phyloP scores from a whole-genome alignment of 2,888 invertebrate species.

The Cheiracanthium punctorium region DNA sequence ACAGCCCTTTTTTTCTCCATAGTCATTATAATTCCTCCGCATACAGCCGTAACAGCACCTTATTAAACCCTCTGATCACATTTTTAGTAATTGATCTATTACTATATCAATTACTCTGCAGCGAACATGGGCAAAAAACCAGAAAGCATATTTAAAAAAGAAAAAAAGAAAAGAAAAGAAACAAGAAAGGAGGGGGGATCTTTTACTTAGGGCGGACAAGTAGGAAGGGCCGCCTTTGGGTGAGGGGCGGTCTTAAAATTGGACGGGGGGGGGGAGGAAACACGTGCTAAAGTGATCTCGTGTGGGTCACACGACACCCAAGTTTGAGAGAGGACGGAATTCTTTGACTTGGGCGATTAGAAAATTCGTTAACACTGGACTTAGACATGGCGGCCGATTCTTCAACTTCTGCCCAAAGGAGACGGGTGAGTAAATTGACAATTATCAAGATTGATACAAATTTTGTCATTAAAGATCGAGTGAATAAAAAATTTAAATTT shows the following conservation, averaged over 20 bases:
- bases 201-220: background rate
- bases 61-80: background rate
- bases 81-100: constrained; percentile 12
- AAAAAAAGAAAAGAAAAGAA: background rate
- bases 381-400: constrained; percentile 20
- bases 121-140: background rate
- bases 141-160: too few relatives aligned
- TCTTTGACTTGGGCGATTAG: background rate
- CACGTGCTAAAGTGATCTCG: constrained; percentile 4
- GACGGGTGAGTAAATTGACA: constrained; percentile 18
- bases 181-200: background rate
- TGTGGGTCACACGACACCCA: constrained; percentile 11
- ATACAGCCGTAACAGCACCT: background rate
- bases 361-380: too few relatives aligned
- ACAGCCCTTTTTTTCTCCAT: background rate
- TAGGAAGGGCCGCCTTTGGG: too few relatives aligned
- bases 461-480: too few relatives aligned
- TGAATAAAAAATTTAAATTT: too few relatives aligned
- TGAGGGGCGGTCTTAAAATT: constrained; percentile 16
- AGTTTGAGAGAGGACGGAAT: background rate
- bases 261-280: background rate
- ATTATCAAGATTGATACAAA: too few relatives aligned
- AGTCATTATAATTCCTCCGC: background rate
- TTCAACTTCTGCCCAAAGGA: constrained; percentile 15
- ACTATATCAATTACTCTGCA: constrained; percentile 19